Conservation (phyloP, 2,797 vertebrate genomes). For the Margarornis squamiger region DNA sequence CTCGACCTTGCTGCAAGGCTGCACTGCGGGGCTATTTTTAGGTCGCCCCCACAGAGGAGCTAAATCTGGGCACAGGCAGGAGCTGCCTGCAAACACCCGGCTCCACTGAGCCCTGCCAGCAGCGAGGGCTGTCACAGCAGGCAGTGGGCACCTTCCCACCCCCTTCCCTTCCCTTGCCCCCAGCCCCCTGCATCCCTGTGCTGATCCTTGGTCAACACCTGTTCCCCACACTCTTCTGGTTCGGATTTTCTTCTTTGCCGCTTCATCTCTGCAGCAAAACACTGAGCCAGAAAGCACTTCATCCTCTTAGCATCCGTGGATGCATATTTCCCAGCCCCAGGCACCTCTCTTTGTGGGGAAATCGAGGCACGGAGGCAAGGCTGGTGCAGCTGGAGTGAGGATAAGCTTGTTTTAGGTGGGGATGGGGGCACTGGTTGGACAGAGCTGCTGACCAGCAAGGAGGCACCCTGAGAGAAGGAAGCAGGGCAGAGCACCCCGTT, state of each 20-base stretch:
- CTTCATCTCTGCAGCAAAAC: not conserved
- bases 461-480: not conserved
- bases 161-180: not conserved
- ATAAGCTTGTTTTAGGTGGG: not conserved
- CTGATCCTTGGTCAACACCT: not conserved
- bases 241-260: not conserved
- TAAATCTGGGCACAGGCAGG: not conserved
- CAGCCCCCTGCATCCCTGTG: not conserved
- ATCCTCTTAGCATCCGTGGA: not conserved
- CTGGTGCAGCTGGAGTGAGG: not conserved
- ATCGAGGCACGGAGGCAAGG: not conserved
- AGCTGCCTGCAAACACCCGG: not conserved
- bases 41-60: not conserved
- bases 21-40: not conserved
- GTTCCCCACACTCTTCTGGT: not conserved
- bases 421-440: not conserved
- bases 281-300: not conserved
- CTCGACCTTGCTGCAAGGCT: not conserved
- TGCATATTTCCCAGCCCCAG: not conserved
- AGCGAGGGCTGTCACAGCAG: fast-evolving
- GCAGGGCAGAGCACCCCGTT: not conserved
- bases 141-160: not conserved
- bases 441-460: not conserved
- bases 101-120: not conserved
- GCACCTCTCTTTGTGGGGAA: fast-evolving